A percentile compares a stretch with the other conserved stretches of the same genome.
Conservation (phyloP, 30 jellyfish, hydroid and myxozoan species). For the Cassiopea andromeda region DNA sequence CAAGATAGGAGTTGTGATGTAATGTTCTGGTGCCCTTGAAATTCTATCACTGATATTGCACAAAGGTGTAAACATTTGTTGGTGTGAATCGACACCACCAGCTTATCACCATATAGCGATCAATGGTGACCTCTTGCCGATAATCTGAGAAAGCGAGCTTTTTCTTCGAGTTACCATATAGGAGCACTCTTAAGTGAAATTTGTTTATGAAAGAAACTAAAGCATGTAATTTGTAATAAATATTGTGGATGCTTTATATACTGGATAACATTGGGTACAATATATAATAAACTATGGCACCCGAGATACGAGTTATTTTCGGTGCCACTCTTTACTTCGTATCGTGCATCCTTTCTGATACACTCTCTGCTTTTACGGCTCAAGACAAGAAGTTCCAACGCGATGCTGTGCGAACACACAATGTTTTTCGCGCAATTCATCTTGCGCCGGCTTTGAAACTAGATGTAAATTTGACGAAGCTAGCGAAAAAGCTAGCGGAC, state of each 20-base stretch:
- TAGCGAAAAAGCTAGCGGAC: conserved; percentile 82
- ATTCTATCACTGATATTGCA: conserved; percentile 50
- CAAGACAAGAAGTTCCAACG: conserved; percentile 63
- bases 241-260: too few species aligned
- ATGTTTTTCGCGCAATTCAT: conserved; percentile 80
- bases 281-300: too few species aligned
- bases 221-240: not conserved
- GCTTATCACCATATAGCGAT: conserved; percentile 4
- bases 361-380: conserved; percentile 28
- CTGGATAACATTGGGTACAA: too few species aligned
- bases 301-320: too few species aligned
- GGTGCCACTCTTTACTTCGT: not conserved
- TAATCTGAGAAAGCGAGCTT: not conserved
- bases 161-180: not conserved
- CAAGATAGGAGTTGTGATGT: conserved; percentile 20
- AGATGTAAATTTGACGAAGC: conserved; percentile 68
- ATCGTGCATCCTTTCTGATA: not conserved
- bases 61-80: conserved; percentile 55
- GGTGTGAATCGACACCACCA: conserved; percentile 47
- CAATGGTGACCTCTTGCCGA: conserved; percentile 6
- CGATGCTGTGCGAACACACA: conserved; percentile 85
- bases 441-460: conserved; percentile 76
- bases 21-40: conserved; percentile 24
- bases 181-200: not conserved
- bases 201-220: not conserved